phyloP scores from a whole-genome alignment of 2,888 invertebrate genomes.

The Amblyjoppa fuscipennis region DNA sequence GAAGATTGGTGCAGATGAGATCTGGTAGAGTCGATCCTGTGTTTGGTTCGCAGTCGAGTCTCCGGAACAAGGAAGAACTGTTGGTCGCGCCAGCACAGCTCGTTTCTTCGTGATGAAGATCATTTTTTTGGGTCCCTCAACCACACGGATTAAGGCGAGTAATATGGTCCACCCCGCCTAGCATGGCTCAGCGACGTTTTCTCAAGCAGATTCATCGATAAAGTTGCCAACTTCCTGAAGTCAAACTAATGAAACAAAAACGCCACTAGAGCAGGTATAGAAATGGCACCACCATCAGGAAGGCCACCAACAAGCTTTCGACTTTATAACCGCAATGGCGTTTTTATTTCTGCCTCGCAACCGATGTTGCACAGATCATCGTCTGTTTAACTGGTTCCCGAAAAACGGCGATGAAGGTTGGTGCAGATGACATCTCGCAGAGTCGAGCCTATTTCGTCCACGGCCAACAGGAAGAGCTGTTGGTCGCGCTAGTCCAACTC shows the following conservation, averaged over 20 bases:
- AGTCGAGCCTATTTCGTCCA: background rate
- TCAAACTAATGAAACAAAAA: background rate
- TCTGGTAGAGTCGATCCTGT: slow-evolving; percentile 15
- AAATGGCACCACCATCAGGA: too few relatives aligned
- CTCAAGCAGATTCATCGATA: background rate
- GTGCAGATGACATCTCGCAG: slow-evolving; percentile 14
- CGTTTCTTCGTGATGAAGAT: background rate
- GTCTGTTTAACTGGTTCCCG: background rate
- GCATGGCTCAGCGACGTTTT: background rate
- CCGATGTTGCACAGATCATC: too few relatives aligned
- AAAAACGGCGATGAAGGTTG: slow-evolving; percentile 1
- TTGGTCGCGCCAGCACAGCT: background rate
- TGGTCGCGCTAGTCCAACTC: too few relatives aligned
- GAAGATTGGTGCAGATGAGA: slow-evolving; percentile 28
- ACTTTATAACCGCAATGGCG: background rate
- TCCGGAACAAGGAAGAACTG: slow-evolving; percentile 7
- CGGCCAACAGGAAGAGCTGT: too few relatives aligned
- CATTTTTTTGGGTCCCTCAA: background rate
- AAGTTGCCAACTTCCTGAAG: background rate
- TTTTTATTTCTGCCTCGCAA: background rate
- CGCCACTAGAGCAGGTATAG: too few relatives aligned
- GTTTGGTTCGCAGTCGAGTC: slow-evolving; percentile 15
- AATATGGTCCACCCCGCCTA: too few relatives aligned
- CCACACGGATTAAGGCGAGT: background rate
- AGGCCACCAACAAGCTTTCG: too few relatives aligned